Evolutionary conservation across 2,797 vertebrate genomes (phyloP).

Genomic region (Tinamus major): DNA sequence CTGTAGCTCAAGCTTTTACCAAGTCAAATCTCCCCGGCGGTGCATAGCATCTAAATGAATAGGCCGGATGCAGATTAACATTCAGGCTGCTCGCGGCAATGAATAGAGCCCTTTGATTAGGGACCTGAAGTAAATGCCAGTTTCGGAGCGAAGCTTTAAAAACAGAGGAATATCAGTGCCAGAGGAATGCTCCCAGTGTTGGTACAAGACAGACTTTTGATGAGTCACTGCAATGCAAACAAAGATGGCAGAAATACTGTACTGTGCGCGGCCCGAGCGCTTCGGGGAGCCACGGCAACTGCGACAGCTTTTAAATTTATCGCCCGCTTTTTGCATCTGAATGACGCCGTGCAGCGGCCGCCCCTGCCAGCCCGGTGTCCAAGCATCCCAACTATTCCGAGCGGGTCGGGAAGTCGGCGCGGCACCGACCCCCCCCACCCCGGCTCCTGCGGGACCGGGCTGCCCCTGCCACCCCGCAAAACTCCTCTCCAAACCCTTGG

Average conservation of each 20-base stretch:
- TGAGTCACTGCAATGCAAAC: constrained; percentile 88
- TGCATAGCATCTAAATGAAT: constrained; percentile 83
- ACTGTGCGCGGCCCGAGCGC: constrained; percentile 80
- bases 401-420: constrained; percentile 81
- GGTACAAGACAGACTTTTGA: constrained; percentile 87
- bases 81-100: constrained; percentile 82
- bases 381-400: constrained; percentile 85
- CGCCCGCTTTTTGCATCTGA: constrained; percentile 82
- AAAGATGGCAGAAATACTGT: constrained; percentile 87
- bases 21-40: constrained; percentile 81
- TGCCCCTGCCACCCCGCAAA: too few relatives aligned
- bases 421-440: too few relatives aligned
- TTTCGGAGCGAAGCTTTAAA: constrained; percentile 80
- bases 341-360: constrained; percentile 80
- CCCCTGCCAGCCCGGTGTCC: constrained; percentile 81
- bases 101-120: constrained; percentile 86
- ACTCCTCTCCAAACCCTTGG: too few relatives aligned
- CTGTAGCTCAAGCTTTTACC: constrained; percentile 79
- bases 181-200: constrained; percentile 84
- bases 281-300: constrained; percentile 80
- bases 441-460: too few relatives aligned
- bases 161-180: constrained; percentile 80
- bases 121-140: constrained; percentile 82
- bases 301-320: constrained; percentile 80
- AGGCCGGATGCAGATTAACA: constrained; percentile 84